phyloP scores from a whole-genome alignment of 2,797 vertebrate genomes.

The Decapterus maruadsi region DNA sequence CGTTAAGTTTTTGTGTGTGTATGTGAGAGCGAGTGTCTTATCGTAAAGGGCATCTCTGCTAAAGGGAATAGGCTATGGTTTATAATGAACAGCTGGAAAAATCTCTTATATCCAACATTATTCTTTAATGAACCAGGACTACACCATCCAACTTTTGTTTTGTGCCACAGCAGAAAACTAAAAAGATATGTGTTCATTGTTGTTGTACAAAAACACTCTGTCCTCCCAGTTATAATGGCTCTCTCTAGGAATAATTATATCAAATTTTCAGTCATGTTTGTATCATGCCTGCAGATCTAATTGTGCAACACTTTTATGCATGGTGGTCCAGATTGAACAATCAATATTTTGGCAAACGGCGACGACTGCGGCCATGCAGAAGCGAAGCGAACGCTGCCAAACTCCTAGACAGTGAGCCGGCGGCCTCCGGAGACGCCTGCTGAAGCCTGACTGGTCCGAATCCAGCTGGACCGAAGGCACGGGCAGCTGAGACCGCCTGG shows the following conservation, averaged over 20 bases:
- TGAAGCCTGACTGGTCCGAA: slow-evolving; percentile 30
- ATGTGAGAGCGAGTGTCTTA: not conserved
- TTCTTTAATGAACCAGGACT: not conserved
- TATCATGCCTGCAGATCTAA: not conserved
- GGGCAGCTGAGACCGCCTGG: slow-evolving; percentile 25
- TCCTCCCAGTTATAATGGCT: not conserved
- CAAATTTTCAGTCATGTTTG: not conserved
- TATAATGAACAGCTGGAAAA: not conserved
- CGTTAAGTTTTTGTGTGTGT: not conserved
- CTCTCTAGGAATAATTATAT: not conserved
- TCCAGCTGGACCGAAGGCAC: slow-evolving; percentile 47
- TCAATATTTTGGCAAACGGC: not conserved
- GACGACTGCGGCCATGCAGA: not conserved
- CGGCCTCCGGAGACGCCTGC: slow-evolving; percentile 13
- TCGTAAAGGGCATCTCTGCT: not conserved
- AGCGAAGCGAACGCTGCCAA: not conserved
- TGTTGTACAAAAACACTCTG: not conserved
- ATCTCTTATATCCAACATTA: not conserved
- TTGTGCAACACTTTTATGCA: not conserved
- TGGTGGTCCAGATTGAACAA: not conserved
- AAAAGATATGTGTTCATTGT: not conserved
- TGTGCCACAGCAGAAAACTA: not conserved
- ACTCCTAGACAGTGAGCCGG: slow-evolving; percentile 13
- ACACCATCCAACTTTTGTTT: not conserved
- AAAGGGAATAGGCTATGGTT: not conserved